Conservation (phyloP, 2,888 invertebrate species). For the Neocrepidodera transversa region DNA sequence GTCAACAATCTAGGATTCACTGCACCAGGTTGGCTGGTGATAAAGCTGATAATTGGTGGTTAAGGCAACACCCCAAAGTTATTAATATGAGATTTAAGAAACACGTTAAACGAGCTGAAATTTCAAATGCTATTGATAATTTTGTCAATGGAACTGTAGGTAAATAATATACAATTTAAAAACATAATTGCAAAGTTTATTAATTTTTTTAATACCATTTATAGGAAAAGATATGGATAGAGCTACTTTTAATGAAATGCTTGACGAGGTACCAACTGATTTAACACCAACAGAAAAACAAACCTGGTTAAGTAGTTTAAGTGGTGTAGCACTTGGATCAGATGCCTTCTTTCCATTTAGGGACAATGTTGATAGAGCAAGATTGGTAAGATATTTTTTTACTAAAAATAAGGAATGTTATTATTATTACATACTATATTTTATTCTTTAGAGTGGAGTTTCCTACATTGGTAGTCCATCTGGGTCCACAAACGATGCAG, state of each 20-base stretch:
- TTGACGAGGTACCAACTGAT: constrained; percentile 75
- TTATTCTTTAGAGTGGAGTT: constrained; percentile 82
- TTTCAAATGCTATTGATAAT: constrained; percentile 95
- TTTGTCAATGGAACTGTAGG: constrained; percentile 92
- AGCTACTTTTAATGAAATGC: constrained; percentile 76
- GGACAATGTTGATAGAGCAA: constrained; percentile 94
- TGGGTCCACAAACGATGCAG: constrained; percentile 92
- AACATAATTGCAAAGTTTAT: no score
- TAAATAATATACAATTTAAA: constrained; percentile 51
- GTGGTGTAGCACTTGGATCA: constrained; percentile 85
- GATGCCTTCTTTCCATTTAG: constrained; percentile 99
- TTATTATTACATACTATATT: neutral
- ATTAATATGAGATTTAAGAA: constrained; percentile 82
- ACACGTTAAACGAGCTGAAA: constrained; percentile 88
- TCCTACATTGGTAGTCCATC: constrained; percentile 91
- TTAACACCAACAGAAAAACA: constrained; percentile 72
- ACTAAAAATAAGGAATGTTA: neutral
- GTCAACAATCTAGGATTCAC: constrained; percentile 97
- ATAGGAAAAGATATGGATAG: constrained; percentile 84
- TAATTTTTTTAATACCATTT: no score
- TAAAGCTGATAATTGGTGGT: constrained; percentile 98
- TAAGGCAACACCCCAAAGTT: constrained; percentile 90
- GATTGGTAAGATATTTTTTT: constrained; percentile 70
- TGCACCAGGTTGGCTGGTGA: constrained; percentile 95
- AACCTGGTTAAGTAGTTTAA: constrained; percentile 75